Evolutionary conservation across 2,797 vertebrate genomes (phyloP), one percentile per base, ranked within the genome.

Genomic region (Tiaroga cobitis): DNA sequence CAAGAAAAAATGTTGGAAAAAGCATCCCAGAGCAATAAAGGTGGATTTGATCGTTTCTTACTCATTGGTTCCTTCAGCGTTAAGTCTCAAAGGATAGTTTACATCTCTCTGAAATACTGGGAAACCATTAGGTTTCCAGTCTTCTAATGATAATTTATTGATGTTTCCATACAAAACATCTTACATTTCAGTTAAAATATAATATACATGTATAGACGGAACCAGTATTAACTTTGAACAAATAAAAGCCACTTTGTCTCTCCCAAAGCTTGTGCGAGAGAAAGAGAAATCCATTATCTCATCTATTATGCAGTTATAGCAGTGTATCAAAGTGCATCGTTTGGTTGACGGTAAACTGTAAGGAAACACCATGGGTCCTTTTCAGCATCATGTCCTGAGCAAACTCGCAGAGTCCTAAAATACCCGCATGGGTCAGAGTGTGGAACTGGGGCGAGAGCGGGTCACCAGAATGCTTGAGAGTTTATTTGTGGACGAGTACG

Each of bases 401-500:
- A 67, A 83, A 82, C 70, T 70, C 2, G 5, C 51, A 3, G 63
- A 73, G 67, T 49, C 68, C 86, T 77, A 39, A 84, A 86, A 84
- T 76, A 83, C 63, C 51, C 51, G 75, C 39, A 61, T 21, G 32
- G 61, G 63, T 85, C 49, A 79, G 68, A 72, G 86, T 76, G 67
- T 84, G 41, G 65, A 81, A 26, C 49, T 29, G 56, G 74, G 74
- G 73, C 16, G 16, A 84, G 59, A 82, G 65, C 8, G 9, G 82
- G 77, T 82, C 77, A 41, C 34, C 74, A 39, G 37, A 80, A 76
- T 89, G 85, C 88, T 34, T 24, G 65, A 63, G 56, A 63, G 73
- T 87, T 85, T 89, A 89, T 87, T 89, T 88, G 75, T 86, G 81
- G 80, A 79, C 51, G n/a, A 61, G 51, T 85, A 69, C 37, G 24